phyloP scores from a whole-genome alignment of 1,140 invertebrate genomes.

The Venturia canescens region DNA sequence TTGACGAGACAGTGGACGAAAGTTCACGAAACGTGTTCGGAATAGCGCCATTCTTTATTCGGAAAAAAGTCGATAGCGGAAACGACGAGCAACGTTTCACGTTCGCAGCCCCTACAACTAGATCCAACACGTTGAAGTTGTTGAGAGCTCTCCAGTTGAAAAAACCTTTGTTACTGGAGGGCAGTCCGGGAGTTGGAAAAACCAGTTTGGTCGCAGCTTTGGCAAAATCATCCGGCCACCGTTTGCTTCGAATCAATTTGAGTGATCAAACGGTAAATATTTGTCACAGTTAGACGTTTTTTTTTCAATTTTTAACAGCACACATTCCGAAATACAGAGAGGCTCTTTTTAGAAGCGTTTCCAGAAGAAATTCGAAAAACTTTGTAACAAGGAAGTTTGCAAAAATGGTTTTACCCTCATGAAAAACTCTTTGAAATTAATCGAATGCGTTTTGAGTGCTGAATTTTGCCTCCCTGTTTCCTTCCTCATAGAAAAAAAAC shows the following conservation, averaged over 20 bases:
- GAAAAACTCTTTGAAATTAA: no score
- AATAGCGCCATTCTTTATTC: constrained; percentile 85
- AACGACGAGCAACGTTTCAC: constrained; percentile 78
- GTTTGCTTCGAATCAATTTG: constrained; percentile 95
- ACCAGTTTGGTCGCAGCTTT: constrained; percentile 96
- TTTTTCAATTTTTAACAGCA: no score
- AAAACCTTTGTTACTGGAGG: constrained; percentile 97
- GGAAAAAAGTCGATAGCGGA: constrained; percentile 71
- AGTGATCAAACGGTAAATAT: constrained; percentile 96
- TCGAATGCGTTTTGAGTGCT: no score
- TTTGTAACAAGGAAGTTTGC: no score
- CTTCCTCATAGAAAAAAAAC: no score
- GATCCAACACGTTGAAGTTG: constrained; percentile 89
- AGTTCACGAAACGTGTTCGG: constrained; percentile 77
- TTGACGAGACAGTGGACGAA: constrained; percentile 45
- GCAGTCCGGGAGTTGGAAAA: constrained; percentile 98
- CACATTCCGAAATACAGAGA: no score
- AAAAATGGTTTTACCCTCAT: no score
- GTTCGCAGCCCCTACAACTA: constrained; percentile 90
- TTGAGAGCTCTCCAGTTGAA: constrained; percentile 92
- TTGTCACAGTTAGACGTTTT: no score
- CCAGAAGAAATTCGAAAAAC: background rate
- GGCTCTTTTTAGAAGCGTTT: constrained; percentile 4
- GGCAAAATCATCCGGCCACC: constrained; percentile 89
- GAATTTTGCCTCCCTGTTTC: no score